phyloP scores from a whole-genome alignment of 2,888 invertebrate species.

The Cephus rjabovi region DNA sequence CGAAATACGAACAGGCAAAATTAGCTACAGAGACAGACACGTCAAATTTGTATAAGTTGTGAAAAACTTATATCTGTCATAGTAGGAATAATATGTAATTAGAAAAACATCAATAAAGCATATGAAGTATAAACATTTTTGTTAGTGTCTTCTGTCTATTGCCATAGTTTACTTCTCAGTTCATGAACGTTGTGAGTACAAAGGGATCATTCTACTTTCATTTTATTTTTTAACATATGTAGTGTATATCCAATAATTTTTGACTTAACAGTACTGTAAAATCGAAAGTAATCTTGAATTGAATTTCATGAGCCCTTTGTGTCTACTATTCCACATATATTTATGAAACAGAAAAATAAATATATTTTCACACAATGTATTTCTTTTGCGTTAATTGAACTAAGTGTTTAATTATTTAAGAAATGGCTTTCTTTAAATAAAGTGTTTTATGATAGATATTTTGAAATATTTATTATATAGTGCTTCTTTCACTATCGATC shows the following conservation, averaged over 20 bases:
- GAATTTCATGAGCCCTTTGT: background rate
- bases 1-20: slow-evolving; percentile 76
- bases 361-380: slow-evolving; percentile 7
- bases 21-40: slow-evolving; percentile 79
- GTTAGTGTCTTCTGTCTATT: slow-evolving; percentile 17
- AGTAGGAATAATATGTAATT: slow-evolving; percentile 10
- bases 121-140: slow-evolving; percentile 29
- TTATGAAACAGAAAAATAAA: background rate
- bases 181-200: background rate
- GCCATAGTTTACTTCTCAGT: background rate
- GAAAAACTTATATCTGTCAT: slow-evolving; percentile 2
- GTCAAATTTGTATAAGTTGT: slow-evolving; percentile 75
- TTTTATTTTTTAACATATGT: background rate
- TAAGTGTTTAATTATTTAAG: slow-evolving; percentile 6
- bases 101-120: slow-evolving; percentile 11
- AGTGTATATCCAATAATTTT: background rate
- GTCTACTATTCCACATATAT: background rate
- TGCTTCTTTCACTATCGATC: slow-evolving; percentile 74
- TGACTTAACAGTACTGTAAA: background rate
- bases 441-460: slow-evolving; percentile 13
- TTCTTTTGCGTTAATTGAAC: slow-evolving; percentile 14
- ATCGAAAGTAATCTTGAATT: background rate
- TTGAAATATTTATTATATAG: slow-evolving; percentile 17
- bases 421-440: slow-evolving; percentile 14
- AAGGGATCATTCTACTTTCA: background rate